phyloP scores from a whole-genome alignment of 2,113 vertebrate species.

The Myotis lucifugus region DNA sequence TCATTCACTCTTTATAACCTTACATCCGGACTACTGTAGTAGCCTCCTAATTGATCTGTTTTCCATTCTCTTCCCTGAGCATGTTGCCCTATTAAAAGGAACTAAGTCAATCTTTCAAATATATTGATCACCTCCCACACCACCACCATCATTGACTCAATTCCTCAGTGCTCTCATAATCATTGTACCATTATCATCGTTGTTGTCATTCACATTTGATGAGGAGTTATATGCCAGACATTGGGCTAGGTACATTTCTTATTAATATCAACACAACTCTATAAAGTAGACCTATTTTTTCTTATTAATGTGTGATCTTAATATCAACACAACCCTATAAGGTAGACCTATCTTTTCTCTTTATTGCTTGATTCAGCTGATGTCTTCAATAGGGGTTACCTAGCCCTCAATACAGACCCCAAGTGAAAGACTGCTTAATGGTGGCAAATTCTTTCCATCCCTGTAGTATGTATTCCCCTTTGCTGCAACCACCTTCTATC shows the following conservation, averaged over 20 bases:
- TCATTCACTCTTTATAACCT: neutral
- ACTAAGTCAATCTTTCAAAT: neutral
- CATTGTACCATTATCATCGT: neutral
- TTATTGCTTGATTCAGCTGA: slow-evolving; percentile 19
- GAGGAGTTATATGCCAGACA: neutral
- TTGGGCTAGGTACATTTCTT: neutral
- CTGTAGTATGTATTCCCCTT: neutral
- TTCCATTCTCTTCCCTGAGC: neutral
- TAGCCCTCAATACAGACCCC: neutral
- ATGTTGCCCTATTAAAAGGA: neutral
- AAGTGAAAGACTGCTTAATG: neutral
- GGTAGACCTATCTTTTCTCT: neutral
- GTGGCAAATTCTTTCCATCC: neutral
- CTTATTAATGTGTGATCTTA: neutral
- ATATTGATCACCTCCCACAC: neutral
- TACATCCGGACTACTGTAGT: neutral
- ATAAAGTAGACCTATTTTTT: neutral
- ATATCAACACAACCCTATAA: neutral
- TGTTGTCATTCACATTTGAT: neutral
- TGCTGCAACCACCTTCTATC: neutral
- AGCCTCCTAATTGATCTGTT: neutral
- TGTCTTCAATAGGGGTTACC: neutral
- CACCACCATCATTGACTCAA: neutral
- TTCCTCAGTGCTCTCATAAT: neutral
- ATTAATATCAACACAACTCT: neutral